A percentile compares a stretch with the other conserved stretches of the same genome.
phyloP scores from a whole-genome alignment of 2,888 invertebrate species.

The Eupelmus urozonus region DNA sequence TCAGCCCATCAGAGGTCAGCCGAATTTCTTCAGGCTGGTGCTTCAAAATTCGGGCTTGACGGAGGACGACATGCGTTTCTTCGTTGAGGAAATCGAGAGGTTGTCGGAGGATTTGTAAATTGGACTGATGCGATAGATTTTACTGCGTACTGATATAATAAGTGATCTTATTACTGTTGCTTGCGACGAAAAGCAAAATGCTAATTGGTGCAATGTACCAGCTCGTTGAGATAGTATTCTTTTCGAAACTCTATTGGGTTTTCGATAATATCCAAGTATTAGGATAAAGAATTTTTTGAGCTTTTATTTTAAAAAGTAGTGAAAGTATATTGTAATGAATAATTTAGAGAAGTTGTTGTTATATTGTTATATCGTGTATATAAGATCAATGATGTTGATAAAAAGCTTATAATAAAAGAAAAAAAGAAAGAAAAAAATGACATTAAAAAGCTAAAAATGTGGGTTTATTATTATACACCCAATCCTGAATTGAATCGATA shows the following conservation, averaged over 20 bases:
- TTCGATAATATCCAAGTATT: background rate
- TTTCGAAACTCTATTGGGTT: background rate
- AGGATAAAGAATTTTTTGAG: conserved; percentile 12
- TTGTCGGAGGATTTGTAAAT: conserved; percentile 85
- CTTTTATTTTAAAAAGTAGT: conserved; percentile 34
- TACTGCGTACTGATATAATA: background rate
- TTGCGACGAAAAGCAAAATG: conserved; percentile 36
- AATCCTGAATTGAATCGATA: too few relatives aligned
- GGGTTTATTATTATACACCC: too few relatives aligned
- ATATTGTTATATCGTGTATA: conserved; percentile 29
- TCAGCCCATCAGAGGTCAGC: conserved; percentile 90
- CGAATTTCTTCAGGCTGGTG: conserved; percentile 97
- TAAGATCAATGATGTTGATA: conserved; percentile 11
- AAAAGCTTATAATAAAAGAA: conserved; percentile 14
- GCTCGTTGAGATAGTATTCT: conserved; percentile 5
- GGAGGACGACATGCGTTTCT: conserved; percentile 90
- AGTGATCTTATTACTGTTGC: background rate
- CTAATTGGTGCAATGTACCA: conserved; percentile 10
- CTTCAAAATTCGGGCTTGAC: conserved; percentile 93
- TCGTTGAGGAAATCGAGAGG: conserved; percentile 91
- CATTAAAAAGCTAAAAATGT: too few relatives aligned
- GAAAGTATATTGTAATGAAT: conserved; percentile 16
- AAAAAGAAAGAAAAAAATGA: conserved; percentile 10
- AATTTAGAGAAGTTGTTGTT: conserved; percentile 22
- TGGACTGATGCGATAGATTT: conserved; percentile 23